Conservation (phyloP, 2,797 vertebrate genomes). For the Manis crassicaudata region DNA sequence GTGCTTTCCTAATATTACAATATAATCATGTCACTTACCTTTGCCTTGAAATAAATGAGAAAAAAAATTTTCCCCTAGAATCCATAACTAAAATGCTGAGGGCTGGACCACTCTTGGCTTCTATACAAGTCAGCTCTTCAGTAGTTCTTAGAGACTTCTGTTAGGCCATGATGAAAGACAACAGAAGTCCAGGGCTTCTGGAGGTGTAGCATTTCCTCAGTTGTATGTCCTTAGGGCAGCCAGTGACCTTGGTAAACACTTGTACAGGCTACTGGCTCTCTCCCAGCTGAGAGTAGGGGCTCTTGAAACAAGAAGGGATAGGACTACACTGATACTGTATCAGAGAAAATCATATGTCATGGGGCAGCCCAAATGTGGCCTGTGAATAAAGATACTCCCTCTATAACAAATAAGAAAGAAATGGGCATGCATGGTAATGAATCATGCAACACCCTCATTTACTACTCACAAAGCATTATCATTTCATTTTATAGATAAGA, state of each 20-base stretch:
- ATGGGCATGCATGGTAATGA: background rate
- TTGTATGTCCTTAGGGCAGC: background rate
- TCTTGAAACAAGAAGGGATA: background rate
- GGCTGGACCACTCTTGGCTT: background rate
- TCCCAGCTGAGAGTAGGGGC: background rate
- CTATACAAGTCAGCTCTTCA: background rate
- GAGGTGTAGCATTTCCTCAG: background rate
- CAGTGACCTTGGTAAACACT: background rate
- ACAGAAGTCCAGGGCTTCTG: background rate
- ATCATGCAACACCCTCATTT: background rate
- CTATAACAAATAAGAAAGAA: background rate
- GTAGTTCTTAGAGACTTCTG: background rate
- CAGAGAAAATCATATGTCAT: background rate
- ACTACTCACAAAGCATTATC: background rate
- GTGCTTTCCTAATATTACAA: background rate
- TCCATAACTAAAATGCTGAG: background rate
- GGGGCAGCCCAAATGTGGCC: background rate
- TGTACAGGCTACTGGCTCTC: background rate
- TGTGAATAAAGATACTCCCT: background rate
- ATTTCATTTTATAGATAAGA: background rate
- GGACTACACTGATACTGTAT: background rate
- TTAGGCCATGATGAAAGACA: background rate
- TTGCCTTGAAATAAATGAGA: conserved; percentile 12
- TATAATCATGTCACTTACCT: background rate
- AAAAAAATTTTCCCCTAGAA: background rate